A percentile compares a stretch with the other conserved stretches of the same genome.
Conservation (phyloP, 2,113 vertebrate species). For the Cyprinus carpio region DNA sequence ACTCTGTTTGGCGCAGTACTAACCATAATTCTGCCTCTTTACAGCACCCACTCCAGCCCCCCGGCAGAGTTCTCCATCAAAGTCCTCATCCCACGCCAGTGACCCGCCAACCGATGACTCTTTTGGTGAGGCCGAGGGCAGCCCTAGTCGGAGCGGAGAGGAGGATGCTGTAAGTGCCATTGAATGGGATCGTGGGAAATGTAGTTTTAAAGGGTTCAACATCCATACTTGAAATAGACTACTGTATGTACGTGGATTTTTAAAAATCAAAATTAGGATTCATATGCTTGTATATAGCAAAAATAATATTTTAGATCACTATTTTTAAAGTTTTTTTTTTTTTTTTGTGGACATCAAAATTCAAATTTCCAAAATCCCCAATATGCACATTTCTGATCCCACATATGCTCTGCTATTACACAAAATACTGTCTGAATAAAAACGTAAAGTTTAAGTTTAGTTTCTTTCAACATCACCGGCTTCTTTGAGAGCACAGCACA, state of each 20-base stretch:
- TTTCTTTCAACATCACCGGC: neutral
- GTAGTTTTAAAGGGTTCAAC: neutral
- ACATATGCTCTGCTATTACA: neutral
- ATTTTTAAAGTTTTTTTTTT: neutral
- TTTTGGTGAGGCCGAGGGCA: slow-evolving; percentile 93
- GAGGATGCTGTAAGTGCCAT: slow-evolving; percentile 91
- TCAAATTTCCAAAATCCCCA: neutral
- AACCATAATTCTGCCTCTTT: slow-evolving; percentile 26
- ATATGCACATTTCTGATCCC: neutral
- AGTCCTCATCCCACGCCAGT: slow-evolving; percentile 93
- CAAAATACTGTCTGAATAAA: neutral
- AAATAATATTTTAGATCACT: neutral
- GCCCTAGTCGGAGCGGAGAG: slow-evolving; percentile 93
- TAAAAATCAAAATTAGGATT: neutral
- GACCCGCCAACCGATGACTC: slow-evolving; percentile 91
- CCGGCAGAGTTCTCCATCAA: slow-evolving; percentile 92
- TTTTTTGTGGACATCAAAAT: neutral
- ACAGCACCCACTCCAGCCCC: slow-evolving; percentile 94
- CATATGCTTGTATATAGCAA: neutral
- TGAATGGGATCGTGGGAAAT: neutral
- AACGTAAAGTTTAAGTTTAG: neutral
- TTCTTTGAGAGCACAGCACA: neutral
- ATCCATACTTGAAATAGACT: neutral
- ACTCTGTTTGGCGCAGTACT: neutral
- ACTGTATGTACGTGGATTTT: neutral